Conservation (phyloP, 35 echinoderm and acorn worm genomes). For the Apostichopus parvimensis region DNA sequence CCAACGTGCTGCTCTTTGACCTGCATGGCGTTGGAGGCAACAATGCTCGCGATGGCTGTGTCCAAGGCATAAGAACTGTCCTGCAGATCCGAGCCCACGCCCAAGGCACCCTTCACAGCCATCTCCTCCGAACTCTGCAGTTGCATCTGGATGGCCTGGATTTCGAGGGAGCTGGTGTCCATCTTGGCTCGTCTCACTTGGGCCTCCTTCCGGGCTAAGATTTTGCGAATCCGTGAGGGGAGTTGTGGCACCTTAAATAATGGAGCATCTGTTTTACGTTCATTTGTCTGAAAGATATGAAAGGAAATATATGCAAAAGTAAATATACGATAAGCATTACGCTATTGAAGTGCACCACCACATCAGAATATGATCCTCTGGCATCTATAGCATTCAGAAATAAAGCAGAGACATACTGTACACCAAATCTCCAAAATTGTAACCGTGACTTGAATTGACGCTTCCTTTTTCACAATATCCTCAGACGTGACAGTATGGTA, state of each 20-base stretch:
- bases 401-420: too few species aligned
- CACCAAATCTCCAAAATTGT: too few species aligned
- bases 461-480: background rate
- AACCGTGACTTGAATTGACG: too few species aligned
- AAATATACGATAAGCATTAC: background rate
- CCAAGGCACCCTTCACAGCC: slow-evolving; percentile 40
- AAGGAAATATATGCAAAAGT: background rate
- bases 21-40: slow-evolving; percentile 50
- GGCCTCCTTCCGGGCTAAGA: slow-evolving; percentile 45
- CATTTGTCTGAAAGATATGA: slow-evolving; percentile 60
- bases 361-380: too few species aligned
- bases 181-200: slow-evolving; percentile 30
- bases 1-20: slow-evolving; percentile 24
- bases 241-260: slow-evolving; percentile 59
- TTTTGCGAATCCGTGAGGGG: slow-evolving; percentile 56
- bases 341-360: too few species aligned
- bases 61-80: slow-evolving; percentile 48
- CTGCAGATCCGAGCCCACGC: slow-evolving; percentile 27
- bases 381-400: too few species aligned
- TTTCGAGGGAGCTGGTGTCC: slow-evolving; percentile 51
- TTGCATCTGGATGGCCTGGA: slow-evolving; percentile 57
- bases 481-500: background rate
- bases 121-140: slow-evolving; percentile 48
- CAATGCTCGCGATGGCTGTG: slow-evolving; percentile 53
- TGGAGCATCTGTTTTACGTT: slow-evolving; percentile 48